A percentile compares a stretch with the other conserved stretches of the same genome.
These are phyloP conservation scores for Furcula furcula DNA, from an alignment of 2,888 invertebrate species.

Conservation along the genomic window DNA sequence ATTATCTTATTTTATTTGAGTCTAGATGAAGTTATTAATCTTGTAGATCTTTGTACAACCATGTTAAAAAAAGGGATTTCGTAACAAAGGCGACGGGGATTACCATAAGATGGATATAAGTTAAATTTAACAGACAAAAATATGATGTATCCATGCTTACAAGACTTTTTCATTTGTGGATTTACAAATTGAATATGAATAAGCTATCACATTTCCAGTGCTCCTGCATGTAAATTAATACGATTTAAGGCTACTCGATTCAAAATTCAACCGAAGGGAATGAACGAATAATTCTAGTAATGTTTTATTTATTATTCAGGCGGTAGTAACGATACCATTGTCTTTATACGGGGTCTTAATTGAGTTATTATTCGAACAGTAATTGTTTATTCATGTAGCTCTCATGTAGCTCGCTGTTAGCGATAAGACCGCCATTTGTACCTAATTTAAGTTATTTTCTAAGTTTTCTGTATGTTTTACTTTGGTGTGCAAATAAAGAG, in stretches of 20 bases:
- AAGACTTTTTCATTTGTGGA: background rate
- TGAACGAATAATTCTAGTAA: slow-evolving; percentile 44
- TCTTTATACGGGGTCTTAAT: slow-evolving; percentile 30
- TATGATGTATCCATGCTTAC: no score
- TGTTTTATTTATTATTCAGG: slow-evolving; percentile 49
- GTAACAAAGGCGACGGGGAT: no score
- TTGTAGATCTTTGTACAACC: background rate
- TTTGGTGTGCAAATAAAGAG: no score
- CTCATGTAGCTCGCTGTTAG: no score
- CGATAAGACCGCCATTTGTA: no score
- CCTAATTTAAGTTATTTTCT: no score
- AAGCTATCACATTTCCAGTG: slow-evolving; percentile 28
- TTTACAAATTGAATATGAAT: slow-evolving; percentile 32
- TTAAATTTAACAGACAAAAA: no score
- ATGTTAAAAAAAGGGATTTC: no score
- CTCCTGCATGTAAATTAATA: slow-evolving; percentile 39
- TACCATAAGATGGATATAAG: no score
- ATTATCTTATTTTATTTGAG: background rate
- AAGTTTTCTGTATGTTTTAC: no score
- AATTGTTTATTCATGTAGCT: no score
- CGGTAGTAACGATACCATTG: slow-evolving; percentile 37
- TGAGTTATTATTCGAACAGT: slow-evolving; percentile 22
- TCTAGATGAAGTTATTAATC: background rate
- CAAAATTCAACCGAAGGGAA: slow-evolving; percentile 47
- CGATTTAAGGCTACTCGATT: slow-evolving; percentile 31